Percentiles rank a stretch among this genome's conserved stretches.
Conservation (phyloP, 2,113 vertebrate species). For the Micromys minutus region DNA sequence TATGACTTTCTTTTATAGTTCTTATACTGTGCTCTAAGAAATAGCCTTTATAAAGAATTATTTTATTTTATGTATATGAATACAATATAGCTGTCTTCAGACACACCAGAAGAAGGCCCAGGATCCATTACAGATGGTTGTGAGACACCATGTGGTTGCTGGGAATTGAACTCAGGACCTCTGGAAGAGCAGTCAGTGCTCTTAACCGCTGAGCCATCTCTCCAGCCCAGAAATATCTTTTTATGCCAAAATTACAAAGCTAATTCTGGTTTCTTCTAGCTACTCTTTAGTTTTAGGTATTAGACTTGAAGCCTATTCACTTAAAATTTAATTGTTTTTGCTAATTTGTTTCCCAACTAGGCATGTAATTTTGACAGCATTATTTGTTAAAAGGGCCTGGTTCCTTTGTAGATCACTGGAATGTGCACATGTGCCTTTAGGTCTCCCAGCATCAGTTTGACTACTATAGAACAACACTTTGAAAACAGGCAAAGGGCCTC, state of each 20-base stretch:
- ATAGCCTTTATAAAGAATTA: too few species aligned
- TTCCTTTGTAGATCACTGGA: not conserved
- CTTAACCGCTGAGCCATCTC: too few species aligned
- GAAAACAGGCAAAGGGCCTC: not conserved
- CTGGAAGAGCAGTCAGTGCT: too few species aligned
- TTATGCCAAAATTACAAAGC: not conserved
- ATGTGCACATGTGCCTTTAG: not conserved
- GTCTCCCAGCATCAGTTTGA: not conserved
- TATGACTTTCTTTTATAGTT: not conserved
- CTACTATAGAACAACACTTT: not conserved
- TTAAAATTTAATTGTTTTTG: slow-evolving; percentile 15
- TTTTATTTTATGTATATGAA: too few species aligned
- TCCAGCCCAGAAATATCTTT: too few species aligned
- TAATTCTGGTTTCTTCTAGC: not conserved
- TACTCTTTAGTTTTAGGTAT: not conserved
- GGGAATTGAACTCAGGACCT: too few species aligned
- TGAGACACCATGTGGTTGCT: too few species aligned
- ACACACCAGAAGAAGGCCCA: too few species aligned
- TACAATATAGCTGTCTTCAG: too few species aligned
- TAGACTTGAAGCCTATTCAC: not conserved
- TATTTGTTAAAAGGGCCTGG: not conserved
- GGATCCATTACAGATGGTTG: too few species aligned
- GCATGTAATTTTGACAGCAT: not conserved
- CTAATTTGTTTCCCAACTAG: not conserved
- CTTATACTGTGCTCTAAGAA: not conserved